Evolutionary conservation across 2,888 invertebrate species (phyloP).

Genomic region (Ashinkailepas kermadecensis): DNA sequence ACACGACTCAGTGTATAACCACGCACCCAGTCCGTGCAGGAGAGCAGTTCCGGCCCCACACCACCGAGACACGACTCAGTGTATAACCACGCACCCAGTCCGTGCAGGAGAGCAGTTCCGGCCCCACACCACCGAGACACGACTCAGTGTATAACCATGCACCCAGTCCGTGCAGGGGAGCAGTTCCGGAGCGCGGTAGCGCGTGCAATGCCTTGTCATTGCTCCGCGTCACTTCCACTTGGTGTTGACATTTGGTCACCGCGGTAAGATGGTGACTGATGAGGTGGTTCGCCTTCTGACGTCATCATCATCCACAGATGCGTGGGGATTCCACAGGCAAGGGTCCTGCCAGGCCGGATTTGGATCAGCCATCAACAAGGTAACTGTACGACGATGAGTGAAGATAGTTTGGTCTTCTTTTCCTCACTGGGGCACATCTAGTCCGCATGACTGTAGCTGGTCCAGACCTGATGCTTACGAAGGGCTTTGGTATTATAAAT

Average conservation of each 20-base stretch:
- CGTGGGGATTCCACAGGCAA: constrained; percentile 71
- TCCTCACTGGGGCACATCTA: too few species aligned
- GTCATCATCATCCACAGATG: constrained; percentile 36
- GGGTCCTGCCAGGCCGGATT: constrained; percentile 96
- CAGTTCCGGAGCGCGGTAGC: not conserved
- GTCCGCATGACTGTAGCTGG: too few species aligned
- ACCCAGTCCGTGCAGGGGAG: not conserved
- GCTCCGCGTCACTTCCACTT: not conserved
- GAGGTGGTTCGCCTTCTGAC: not conserved
- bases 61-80: not conserved
- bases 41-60: too few species aligned
- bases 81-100: too few species aligned
- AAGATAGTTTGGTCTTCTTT: too few species aligned
- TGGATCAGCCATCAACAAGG: constrained; percentile 81
- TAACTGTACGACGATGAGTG: constrained; percentile 45
- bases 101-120: too few species aligned
- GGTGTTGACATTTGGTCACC: not conserved
- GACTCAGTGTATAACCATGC: not conserved
- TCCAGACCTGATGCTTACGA: too few species aligned
- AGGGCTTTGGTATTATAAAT: too few species aligned
- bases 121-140: not conserved
- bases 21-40: too few species aligned
- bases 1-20: too few species aligned
- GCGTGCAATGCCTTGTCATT: not conserved
- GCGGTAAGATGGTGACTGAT: not conserved